A percentile compares a stretch with the other conserved stretches of the same genome.
Evolutionary conservation across 2,888 invertebrate species (phyloP).

Genomic region (Tetragnatha montana): DNA sequence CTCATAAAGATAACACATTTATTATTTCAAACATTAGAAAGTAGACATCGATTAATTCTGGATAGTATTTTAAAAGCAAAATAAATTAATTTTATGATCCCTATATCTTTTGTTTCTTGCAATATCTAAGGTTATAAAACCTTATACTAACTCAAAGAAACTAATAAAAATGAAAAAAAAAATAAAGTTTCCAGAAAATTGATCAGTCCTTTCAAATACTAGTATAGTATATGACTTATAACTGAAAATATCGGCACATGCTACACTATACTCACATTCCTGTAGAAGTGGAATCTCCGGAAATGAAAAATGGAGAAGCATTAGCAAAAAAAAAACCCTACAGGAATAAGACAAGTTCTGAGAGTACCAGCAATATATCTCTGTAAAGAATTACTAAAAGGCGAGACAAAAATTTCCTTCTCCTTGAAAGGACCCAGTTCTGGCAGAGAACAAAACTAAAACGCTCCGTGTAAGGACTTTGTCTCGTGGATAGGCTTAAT

Average conservation of each 20-base stretch:
- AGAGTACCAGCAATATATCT: background rate
- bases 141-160: too few species aligned
- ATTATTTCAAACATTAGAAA: too few species aligned
- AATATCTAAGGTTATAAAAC: too few species aligned
- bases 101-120: too few species aligned
- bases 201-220: background rate
- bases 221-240: background rate
- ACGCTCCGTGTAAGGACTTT: background rate
- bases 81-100: too few species aligned
- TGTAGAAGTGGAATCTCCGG: background rate
- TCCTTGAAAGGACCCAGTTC: background rate
- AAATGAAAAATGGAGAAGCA: background rate
- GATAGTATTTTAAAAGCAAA: too few species aligned
- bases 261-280: background rate
- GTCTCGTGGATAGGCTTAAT: background rate
- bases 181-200: background rate
- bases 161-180: too few species aligned
- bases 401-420: background rate
- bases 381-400: background rate
- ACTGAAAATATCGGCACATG: background rate
- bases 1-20: too few species aligned
- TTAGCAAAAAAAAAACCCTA: background rate
- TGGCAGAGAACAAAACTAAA: background rate
- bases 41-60: too few species aligned
- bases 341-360: background rate